These are phyloP conservation scores for Nettapus auritus DNA, from an alignment of 2,113 vertebrate species.

Conservation along the genomic window DNA sequence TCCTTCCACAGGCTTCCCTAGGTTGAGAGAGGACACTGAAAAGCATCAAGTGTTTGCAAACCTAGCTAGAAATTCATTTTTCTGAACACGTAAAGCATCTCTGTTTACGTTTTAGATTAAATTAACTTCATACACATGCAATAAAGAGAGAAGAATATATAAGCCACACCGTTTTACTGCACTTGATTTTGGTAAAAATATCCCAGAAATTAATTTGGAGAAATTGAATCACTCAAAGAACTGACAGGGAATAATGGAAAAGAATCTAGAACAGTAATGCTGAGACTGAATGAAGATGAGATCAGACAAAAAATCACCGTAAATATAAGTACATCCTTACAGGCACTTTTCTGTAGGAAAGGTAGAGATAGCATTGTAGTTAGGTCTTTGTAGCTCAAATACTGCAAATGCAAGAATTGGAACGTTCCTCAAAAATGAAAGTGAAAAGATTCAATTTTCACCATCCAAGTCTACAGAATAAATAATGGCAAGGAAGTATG, in stretches of 20 bases:
- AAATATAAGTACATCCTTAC: neutral
- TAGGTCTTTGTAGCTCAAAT: neutral
- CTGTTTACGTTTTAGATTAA: too few species aligned
- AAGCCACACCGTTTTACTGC: neutral
- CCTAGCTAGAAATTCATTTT: fast-evolving
- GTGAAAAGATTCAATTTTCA: neutral
- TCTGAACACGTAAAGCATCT: neutral
- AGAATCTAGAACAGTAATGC: neutral
- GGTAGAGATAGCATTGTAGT: fast-evolving
- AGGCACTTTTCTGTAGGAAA: neutral
- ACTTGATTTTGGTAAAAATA: neutral
- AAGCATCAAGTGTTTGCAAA: neutral
- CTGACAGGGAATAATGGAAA: neutral
- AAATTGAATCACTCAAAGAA: neutral
- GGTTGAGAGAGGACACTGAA: neutral
- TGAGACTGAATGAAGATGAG: neutral
- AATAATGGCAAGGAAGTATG: neutral
- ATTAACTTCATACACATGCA: neutral
- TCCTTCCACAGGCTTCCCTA: neutral
- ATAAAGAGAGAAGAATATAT: fast-evolving
- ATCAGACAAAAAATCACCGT: neutral
- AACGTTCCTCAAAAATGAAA: neutral
- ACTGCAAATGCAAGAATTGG: neutral
- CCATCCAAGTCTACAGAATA: neutral
- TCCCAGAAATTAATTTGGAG: neutral